A percentile compares a stretch with the other conserved stretches of the same genome.
phyloP scores from a whole-genome alignment of 2,113 vertebrate genomes.

The Corythaixoides concolor region DNA sequence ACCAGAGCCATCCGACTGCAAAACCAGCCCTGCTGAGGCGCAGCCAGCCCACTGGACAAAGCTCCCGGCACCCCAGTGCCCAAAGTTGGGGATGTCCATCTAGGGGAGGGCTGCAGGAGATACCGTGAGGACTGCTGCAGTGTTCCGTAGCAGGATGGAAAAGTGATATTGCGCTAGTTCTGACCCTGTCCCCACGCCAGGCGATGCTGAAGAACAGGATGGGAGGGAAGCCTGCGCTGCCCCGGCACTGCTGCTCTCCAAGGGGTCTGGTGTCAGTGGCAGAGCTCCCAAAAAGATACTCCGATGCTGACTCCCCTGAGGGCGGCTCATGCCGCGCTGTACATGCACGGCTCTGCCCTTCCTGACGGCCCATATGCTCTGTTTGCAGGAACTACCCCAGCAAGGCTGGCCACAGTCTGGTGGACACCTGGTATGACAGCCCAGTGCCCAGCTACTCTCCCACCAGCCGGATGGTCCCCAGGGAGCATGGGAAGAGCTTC shows the following conservation, averaged over 20 bases:
- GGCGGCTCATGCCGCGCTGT: rapidly evolving
- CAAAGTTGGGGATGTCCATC: not conserved
- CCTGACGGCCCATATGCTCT: not conserved
- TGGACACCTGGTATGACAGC: constrained; percentile 78
- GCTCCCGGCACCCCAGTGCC: not conserved
- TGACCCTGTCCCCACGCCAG: not conserved
- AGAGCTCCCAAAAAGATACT: not conserved
- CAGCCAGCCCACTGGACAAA: not conserved
- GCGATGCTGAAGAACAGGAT: not conserved
- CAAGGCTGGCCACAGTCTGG: constrained; percentile 71
- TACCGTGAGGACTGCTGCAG: not conserved
- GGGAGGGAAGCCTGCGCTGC: not conserved
- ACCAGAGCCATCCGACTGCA: not conserved
- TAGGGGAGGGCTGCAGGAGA: not conserved
- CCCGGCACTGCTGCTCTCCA: not conserved
- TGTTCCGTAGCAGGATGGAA: not conserved
- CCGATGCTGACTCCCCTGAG: rapidly evolving
- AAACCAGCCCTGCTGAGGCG: not conserved
- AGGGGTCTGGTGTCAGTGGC: rapidly evolving
- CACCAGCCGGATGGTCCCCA: constrained; percentile 78
- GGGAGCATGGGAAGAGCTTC: constrained; percentile 80
- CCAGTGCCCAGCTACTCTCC: constrained; percentile 78
- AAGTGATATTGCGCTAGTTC: not conserved
- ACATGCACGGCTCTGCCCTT: rapidly evolving
- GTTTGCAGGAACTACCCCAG: constrained; percentile 79